Conservation (phyloP, 2,888 invertebrate species). For the Elmis aenea region DNA sequence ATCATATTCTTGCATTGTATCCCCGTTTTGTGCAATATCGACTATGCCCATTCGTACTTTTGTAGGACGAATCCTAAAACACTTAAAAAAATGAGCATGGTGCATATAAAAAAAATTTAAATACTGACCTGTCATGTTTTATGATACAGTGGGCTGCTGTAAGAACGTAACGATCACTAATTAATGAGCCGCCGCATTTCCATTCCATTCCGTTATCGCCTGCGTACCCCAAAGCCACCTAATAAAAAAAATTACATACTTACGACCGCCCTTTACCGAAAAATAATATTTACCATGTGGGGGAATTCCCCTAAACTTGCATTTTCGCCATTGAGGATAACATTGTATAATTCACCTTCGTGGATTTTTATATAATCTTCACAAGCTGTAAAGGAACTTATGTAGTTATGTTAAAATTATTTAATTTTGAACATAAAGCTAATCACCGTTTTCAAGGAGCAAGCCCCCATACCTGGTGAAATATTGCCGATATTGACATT, state of each 20-base stretch:
- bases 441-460: no score
- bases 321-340: constrained; percentile 44
- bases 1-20: constrained; percentile 32
- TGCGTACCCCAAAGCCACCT: constrained; percentile 45
- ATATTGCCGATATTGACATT: no score
- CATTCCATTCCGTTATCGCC: constrained; percentile 27
- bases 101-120: no score
- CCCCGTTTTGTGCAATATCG: constrained; percentile 30
- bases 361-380: no score
- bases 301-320: constrained; percentile 46
- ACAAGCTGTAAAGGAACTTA: constrained; percentile 33
- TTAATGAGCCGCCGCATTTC: constrained; percentile 53
- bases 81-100: no score
- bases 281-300: constrained; percentile 49
- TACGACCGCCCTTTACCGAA: no score
- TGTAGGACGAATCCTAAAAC: no score
- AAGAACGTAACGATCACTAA: constrained; percentile 50
- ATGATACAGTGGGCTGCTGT: constrained; percentile 56
- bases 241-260: no score
- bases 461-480: no score
- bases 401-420: no score
- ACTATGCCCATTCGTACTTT: constrained; percentile 36
- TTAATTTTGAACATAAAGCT: no score
- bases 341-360: no score
- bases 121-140: constrained; percentile 13